Base-by-base conservation (phyloP, 2,113 vertebrate species). In the Nothocercus julius region DNA sequence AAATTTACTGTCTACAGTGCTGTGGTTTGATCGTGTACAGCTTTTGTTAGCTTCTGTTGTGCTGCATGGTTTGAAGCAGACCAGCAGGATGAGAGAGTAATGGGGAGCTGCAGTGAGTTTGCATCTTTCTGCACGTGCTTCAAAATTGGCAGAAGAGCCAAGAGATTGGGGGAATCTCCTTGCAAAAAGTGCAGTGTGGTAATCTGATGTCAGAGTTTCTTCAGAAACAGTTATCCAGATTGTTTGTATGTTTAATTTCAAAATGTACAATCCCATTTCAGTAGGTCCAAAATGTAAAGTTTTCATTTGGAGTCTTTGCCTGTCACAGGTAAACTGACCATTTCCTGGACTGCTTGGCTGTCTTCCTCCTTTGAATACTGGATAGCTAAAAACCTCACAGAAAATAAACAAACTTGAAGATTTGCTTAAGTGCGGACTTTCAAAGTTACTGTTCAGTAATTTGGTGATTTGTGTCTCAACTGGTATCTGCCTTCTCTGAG, bases 71-170 rank as follows among this genome's bases (percentile, higher is more conserved):
- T 90, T 94, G 74, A 53, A 86, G 62, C 82, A 4, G 85, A 68
- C 69, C 45, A 3, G 80, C 95, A 95, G 95, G 95, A 95, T 96
- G 49, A 54, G 85, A 95, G 91, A 96, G 96, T 91, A 95, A 95
- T 95, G 0, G 3, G 56, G 87, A 94, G 87, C 90, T 72, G 85
- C 72, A 90, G n/a, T 78, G 82, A 79, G 64, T 95, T 95, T 93
- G 70, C 93, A 94, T 92, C 91, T 95, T 34, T 0, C 87, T 96
- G 93, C 85, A 42, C 92, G 80, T 85, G 85, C 82, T 87, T 95
- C 59, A 88, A 59, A 92, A 66, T 69, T 92, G 92, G 90, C 92
- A 95, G 85, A 95, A 75, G n/a, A 97, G 96, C 91, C 93, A 87
- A 89, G 91, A 91, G 58, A 53, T 27, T 87, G 70, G 93, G 93